Percentiles rank a stretch among this genome's conserved stretches.
phyloP scores from a whole-genome alignment of 1,140 invertebrate species.

The Pectinophora gossypiella region DNA sequence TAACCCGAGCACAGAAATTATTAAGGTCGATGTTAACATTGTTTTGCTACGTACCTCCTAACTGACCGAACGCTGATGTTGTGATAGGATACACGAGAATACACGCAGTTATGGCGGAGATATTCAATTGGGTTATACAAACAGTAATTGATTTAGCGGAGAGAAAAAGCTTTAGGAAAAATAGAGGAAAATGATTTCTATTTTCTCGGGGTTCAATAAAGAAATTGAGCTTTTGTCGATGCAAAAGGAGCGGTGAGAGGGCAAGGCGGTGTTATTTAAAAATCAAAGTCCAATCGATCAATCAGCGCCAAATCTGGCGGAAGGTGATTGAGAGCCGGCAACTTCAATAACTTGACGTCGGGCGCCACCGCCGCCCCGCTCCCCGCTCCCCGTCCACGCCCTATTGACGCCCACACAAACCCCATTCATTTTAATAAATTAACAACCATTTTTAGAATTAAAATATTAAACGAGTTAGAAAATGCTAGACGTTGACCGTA shows the following conservation, averaged over 20 bases:
- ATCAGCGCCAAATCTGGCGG: slow-evolving; percentile 40
- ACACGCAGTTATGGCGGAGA: background rate
- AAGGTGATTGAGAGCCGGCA: slow-evolving; percentile 42
- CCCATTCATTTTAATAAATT: too few relatives aligned
- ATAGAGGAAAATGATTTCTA: background rate
- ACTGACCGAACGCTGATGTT: background rate
- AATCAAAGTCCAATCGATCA: slow-evolving; percentile 50
- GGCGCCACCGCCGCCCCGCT: too few relatives aligned
- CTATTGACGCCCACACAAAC: too few relatives aligned
- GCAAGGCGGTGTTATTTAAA: slow-evolving; percentile 8
- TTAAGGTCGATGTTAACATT: too few relatives aligned
- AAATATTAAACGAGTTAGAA: too few relatives aligned
- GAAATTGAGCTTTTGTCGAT: background rate
- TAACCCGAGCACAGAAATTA: background rate
- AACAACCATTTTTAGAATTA: too few relatives aligned
- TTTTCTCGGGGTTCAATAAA: background rate
- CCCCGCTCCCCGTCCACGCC: too few relatives aligned
- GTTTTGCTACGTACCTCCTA: background rate
- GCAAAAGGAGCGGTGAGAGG: background rate
- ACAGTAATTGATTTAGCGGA: background rate
- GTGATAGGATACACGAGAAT: background rate
- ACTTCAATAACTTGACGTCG: too few relatives aligned
- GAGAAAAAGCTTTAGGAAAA: background rate
- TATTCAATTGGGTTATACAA: background rate
- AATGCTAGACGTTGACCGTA: too few relatives aligned